A percentile compares a stretch with the other conserved stretches of the same genome.
These are phyloP conservation scores for Karalla daura DNA, from an alignment of 2,797 vertebrate species.

Conservation along the genomic window DNA sequence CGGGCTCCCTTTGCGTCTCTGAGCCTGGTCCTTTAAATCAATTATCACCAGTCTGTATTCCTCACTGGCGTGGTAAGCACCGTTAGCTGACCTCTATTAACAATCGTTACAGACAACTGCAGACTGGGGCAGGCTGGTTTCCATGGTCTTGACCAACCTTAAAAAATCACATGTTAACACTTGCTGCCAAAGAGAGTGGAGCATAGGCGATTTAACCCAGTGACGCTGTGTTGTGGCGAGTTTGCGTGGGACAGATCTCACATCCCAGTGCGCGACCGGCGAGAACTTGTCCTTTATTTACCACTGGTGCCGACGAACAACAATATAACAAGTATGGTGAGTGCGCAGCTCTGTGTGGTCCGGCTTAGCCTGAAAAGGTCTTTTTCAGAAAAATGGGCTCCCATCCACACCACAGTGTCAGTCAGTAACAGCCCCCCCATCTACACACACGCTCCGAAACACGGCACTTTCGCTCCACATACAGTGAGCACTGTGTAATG, in stretches of 20 bases:
- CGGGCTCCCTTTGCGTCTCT: conserved; percentile 42
- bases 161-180: neutral
- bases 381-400: conserved; percentile 60
- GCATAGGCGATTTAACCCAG: neutral
- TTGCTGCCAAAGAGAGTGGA: neutral
- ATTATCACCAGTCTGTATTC: conserved; percentile 52
- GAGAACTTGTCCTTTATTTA: conserved; percentile 42
- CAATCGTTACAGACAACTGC: conserved; percentile 15
- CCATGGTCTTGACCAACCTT: conserved; percentile 5
- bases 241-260: neutral
- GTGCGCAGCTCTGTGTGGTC: conserved; percentile 69
- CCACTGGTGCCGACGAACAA: conserved; percentile 42
- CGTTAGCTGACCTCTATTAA: conserved; percentile 43
- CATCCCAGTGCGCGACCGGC: conserved; percentile 13
- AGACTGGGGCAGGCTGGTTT: neutral
- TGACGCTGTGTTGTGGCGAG: neutral
- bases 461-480: conserved; percentile 13
- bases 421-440: conserved; percentile 33
- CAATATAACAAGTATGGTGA: conserved; percentile 70
- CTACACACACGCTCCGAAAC: conserved; percentile 3
- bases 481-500: conserved; percentile 56
- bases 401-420: conserved; percentile 63
- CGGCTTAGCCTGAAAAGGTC: conserved; percentile 24
- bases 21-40: conserved; percentile 59
- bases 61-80: conserved; percentile 13